phyloP scores from a whole-genome alignment of 1,140 invertebrate species.

The Melitaea cinxia region DNA sequence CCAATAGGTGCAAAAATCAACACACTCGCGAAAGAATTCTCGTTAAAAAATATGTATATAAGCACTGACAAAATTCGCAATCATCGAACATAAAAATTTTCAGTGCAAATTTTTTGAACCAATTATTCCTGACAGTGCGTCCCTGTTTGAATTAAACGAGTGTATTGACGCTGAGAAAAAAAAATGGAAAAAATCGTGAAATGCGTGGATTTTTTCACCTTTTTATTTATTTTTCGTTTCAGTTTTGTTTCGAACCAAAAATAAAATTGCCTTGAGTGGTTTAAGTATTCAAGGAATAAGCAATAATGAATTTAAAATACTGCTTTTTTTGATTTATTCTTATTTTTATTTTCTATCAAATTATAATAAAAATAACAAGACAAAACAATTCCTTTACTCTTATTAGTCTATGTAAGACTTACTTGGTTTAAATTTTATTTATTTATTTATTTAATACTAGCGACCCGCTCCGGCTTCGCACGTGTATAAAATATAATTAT shows the following conservation, averaged over 20 bases:
- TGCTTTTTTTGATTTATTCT: too few relatives aligned
- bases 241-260: neutral
- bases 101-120: conserved; percentile 13
- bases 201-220: neutral
- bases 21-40: conserved; percentile 4
- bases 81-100: neutral
- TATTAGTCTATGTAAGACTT: too few relatives aligned
- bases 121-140: conserved; percentile 14
- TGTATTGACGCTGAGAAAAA: conserved; percentile 5
- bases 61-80: neutral
- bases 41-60: neutral
- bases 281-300: too few relatives aligned
- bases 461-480: too few relatives aligned
- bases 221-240: neutral
- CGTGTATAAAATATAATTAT: too few relatives aligned
- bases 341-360: too few relatives aligned
- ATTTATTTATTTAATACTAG: too few relatives aligned
- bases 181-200: conserved; percentile 6
- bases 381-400: too few relatives aligned
- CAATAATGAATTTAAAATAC: too few relatives aligned
- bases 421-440: too few relatives aligned
- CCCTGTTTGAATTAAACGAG: conserved; percentile 11
- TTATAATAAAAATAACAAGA: too few relatives aligned
- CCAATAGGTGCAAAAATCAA: neutral
- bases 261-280: neutral